phyloP scores from a whole-genome alignment of 2,113 vertebrate genomes.

The Acinonyx jubatus region DNA sequence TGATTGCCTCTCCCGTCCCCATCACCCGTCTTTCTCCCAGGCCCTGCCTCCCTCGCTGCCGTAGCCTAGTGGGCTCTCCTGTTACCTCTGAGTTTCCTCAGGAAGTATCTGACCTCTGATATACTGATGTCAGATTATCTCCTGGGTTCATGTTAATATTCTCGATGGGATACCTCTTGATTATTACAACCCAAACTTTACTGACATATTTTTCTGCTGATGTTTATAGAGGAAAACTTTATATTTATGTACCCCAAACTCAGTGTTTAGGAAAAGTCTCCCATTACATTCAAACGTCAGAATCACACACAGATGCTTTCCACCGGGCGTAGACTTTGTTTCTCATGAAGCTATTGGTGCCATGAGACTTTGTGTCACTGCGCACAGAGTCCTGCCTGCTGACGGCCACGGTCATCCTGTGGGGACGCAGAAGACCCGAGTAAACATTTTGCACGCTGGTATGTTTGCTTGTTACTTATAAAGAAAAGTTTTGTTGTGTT shows the following conservation, averaged over 20 bases:
- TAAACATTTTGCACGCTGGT: too few species aligned
- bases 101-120: background rate
- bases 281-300: too few species aligned
- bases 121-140: background rate
- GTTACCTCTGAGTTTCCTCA: background rate
- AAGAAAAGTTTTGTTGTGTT: background rate
- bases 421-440: fast-evolving
- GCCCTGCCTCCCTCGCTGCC: background rate
- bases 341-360: background rate
- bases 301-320: fast-evolving
- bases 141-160: background rate
- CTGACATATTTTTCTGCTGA: background rate
- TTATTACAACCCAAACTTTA: background rate
- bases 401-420: fast-evolving
- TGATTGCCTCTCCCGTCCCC: background rate
- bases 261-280: background rate
- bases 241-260: background rate
- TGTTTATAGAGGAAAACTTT: background rate
- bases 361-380: background rate
- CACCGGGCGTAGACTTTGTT: fast-evolving
- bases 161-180: background rate
- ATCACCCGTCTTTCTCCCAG: background rate
- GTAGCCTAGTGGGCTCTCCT: fast-evolving
- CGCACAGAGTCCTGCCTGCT: too few species aligned
- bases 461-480: background rate